Evolutionary conservation across 2,797 vertebrate species (phyloP).

Genomic region (Masticophis lateralis): DNA sequence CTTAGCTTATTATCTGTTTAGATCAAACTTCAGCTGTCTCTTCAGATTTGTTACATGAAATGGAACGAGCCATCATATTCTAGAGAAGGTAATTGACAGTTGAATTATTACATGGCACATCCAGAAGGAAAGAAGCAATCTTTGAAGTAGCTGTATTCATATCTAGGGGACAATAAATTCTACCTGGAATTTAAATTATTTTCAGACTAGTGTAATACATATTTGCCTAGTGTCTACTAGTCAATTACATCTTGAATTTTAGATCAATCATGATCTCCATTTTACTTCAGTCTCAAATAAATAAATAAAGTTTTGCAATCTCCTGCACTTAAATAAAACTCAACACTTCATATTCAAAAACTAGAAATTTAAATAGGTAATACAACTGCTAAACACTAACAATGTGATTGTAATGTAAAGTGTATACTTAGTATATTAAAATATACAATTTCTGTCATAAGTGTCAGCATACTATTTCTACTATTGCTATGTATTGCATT

Average conservation of each 20-base stretch:
- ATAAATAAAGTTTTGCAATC: background rate
- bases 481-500: conserved; percentile 3
- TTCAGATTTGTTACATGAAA: background rate
- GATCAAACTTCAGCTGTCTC: background rate
- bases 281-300: background rate
- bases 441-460: background rate
- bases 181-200: background rate
- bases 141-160: background rate
- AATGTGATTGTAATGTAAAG: background rate
- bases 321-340: background rate
- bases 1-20: background rate
- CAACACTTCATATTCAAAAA: background rate
- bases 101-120: background rate
- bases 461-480: conserved; percentile 1
- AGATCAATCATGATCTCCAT: background rate
- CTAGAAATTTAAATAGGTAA: background rate
- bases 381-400: background rate
- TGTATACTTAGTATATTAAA: background rate
- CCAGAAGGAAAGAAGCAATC: background rate
- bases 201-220: background rate
- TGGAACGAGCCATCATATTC: background rate
- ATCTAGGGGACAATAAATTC: background rate
- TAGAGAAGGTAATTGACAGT: background rate
- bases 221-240: background rate
- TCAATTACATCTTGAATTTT: background rate